Evolutionary conservation across 2,113 vertebrate genomes (phyloP), one percentile per base, ranked within the genome.

Genomic region (Archocentrus centrarchus): DNA sequence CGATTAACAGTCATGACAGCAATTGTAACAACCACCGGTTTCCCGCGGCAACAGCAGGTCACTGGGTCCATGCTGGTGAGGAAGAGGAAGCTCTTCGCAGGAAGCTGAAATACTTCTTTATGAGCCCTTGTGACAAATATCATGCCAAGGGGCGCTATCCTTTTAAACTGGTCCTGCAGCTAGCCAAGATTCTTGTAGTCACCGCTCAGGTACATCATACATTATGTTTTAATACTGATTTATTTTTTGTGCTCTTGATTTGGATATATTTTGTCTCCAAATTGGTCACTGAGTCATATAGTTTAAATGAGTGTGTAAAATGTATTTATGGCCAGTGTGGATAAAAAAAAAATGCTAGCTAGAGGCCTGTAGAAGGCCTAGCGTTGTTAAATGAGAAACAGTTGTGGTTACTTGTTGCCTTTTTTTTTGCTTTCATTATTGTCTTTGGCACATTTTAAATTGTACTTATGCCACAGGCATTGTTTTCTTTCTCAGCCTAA

Each of bases 111-210:
- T 99, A 98, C 80, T 99, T 97, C 92, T 99, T 98, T 83, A 98
- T 99, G 98, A 99, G 97, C 20, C 98, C 98, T 1, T 99, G 98
- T 50, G 97, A 99, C 84, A 99, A 99, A 83, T 99, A 95, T 84
- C 95, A 97, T 6, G 98, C 98, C 68, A 97, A 98, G 78, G 97
- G 98, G 0, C 95, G 97, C 57, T 97, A 97, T 63, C 98, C 98
- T 1, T 97, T 93, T 61, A 99, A 98, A 82, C 86, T 99, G 78
- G 83, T 92, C 39, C 95, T 99, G 44, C 97, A 99, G 77, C 89
- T 99, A 27, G 92, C 97, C 32, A 99, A 99, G 95, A 98, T 98
- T 76, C 9, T 97, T n/a, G 91, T 97, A 22, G 97, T 98, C 85
- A 98, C 98, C 0, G 91, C 95, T 30, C 97, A 98, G 97, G 98